Evolutionary conservation across 2,888 invertebrate species (phyloP).

Genomic region (Caenorhabditis plicata): DNA sequence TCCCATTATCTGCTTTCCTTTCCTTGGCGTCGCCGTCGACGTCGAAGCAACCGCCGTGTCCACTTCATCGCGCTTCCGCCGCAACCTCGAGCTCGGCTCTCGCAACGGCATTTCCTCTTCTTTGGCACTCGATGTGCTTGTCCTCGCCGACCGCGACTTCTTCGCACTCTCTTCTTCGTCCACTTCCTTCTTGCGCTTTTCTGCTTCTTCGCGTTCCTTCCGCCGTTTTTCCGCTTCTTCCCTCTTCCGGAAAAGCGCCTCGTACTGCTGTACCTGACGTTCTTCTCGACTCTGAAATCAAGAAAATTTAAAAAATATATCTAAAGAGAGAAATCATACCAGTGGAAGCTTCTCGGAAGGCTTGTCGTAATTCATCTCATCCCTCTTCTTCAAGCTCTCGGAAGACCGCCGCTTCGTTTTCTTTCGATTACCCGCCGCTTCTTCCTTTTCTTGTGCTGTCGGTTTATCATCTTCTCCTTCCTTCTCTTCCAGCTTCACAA

Average conservation of each 20-base stretch:
- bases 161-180: not conserved
- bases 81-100: not conserved
- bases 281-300: slow-evolving; percentile 10
- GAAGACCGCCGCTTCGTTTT: slow-evolving; percentile 5
- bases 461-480: no score
- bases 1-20: no score
- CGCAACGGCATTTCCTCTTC: not conserved
- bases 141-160: not conserved
- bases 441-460: not conserved
- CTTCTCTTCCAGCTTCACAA: not conserved
- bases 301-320: not conserved
- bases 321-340: not conserved
- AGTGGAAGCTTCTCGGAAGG: not conserved
- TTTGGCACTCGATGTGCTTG: not conserved
- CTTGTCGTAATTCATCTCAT: not conserved
- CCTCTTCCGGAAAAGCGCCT: not conserved
- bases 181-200: not conserved
- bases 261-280: slow-evolving; percentile 6
- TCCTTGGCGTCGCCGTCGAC: not conserved
- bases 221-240: no score
- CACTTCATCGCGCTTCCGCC: not conserved
- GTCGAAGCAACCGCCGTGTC: not conserved
- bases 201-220: not conserved
- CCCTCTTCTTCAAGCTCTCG: slow-evolving; percentile 5
- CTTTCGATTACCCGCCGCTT: not conserved